Conservation (phyloP, 2,888 invertebrate species). For the Parelbella ahira region DNA sequence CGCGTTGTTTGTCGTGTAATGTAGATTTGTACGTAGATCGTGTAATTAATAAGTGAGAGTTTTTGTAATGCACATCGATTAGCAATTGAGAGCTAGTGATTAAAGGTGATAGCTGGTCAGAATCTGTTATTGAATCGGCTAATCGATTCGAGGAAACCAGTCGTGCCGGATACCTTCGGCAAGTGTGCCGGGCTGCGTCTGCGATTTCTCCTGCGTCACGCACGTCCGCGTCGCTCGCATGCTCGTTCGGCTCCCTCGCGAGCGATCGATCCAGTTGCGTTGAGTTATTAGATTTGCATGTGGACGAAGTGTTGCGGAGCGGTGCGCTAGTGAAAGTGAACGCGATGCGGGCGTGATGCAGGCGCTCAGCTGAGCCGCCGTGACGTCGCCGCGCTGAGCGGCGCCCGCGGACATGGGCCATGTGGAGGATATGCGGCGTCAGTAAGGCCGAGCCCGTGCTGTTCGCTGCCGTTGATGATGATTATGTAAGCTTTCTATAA, state of each 20-base stretch:
- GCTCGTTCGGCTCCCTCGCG: slow-evolving; percentile 44
- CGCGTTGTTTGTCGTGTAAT: slow-evolving; percentile 2
- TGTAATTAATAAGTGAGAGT: slow-evolving; percentile 23
- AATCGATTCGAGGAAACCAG: slow-evolving; percentile 37
- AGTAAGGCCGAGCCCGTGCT: slow-evolving; percentile 70
- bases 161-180: slow-evolving; percentile 55
- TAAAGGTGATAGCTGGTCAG: slow-evolving; percentile 24
- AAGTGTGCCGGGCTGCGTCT: slow-evolving; percentile 56
- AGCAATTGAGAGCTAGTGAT: slow-evolving; percentile 21
- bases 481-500: slow-evolving; percentile 78
- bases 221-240: slow-evolving; percentile 55
- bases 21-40: slow-evolving; percentile 24
- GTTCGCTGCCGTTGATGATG: slow-evolving; percentile 53
- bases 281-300: slow-evolving; percentile 56
- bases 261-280: slow-evolving; percentile 56
- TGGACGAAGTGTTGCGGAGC: slow-evolving; percentile 33
- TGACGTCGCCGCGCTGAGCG: slow-evolving; percentile 44
- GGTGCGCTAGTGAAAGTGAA: slow-evolving; percentile 64
- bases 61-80: slow-evolving; percentile 19
- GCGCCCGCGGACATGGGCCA: slow-evolving; percentile 72
- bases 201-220: slow-evolving; percentile 75
- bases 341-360: slow-evolving; percentile 60
- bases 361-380: slow-evolving; percentile 58
- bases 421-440: slow-evolving; percentile 77
- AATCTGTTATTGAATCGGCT: slow-evolving; percentile 29